Evolutionary conservation across 2,888 invertebrate genomes (phyloP).

Genomic region (Megaustenia siamemsis): DNA sequence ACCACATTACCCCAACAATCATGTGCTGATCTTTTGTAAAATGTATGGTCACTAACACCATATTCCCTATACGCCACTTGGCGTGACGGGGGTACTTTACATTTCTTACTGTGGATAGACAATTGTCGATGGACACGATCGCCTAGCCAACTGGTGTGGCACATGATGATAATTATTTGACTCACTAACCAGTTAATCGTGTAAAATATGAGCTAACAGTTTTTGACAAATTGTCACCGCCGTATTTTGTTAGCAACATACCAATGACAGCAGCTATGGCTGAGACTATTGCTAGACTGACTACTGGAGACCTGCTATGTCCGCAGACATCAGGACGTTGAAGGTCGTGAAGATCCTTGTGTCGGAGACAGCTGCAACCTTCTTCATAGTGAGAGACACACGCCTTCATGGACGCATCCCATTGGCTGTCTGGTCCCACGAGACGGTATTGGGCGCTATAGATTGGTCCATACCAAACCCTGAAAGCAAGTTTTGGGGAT

Average conservation of each 20-base stretch:
- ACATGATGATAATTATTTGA: too few species aligned
- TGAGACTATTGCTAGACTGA: not conserved
- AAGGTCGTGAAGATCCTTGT: not conserved
- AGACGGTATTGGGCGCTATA: conserved; percentile 32
- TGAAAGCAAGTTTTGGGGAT: conserved; percentile 39
- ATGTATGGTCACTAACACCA: too few species aligned
- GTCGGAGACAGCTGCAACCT: not conserved
- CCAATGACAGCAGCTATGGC: not conserved
- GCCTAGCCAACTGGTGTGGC: too few species aligned
- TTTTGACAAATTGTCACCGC: too few species aligned
- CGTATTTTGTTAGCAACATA: not conserved
- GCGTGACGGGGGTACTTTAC: too few species aligned
- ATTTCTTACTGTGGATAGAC: too few species aligned
- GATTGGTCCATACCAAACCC: conserved; percentile 42
- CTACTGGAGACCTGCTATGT: not conserved
- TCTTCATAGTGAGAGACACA: not conserved
- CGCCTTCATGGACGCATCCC: conserved; percentile 25
- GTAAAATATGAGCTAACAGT: too few species aligned
- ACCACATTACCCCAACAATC: too few species aligned
- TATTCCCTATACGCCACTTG: too few species aligned
- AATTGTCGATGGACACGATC: too few species aligned
- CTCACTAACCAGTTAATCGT: too few species aligned
- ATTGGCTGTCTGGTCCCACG: conserved; percentile 39
- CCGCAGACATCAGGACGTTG: not conserved
- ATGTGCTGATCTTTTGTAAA: too few species aligned